These are phyloP conservation scores for Amphiprion clarkii DNA, from an alignment of 2,797 vertebrate genomes.

Conservation along the genomic window DNA sequence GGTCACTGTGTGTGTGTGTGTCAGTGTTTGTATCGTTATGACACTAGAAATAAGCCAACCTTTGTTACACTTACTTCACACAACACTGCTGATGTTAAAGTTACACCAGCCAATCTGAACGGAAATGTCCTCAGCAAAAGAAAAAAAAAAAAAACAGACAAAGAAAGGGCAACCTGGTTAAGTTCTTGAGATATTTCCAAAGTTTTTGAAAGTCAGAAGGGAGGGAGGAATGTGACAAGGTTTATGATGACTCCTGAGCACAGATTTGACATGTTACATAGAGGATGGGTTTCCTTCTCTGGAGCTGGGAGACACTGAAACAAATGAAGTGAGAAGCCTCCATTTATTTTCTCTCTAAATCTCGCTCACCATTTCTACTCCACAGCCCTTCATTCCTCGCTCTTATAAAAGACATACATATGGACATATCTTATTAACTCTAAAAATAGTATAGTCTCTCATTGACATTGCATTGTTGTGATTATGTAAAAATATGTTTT, in stretches of 20 bases:
- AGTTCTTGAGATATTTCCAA: conserved; percentile 47
- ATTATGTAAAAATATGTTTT: not conserved
- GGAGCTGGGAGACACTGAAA: conserved; percentile 63
- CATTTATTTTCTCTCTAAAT: conserved; percentile 69
- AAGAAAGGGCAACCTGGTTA: conserved; percentile 26
- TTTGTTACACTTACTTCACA: conserved; percentile 4
- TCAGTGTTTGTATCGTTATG: conserved; percentile 20
- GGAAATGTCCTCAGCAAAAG: too few relatives aligned
- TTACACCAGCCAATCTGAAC: not conserved
- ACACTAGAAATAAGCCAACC: conserved; percentile 7
- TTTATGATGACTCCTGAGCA: conserved; percentile 59
- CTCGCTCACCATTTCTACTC: conserved; percentile 46
- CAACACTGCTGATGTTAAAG: not conserved
- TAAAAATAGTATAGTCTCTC: conserved; percentile 6
- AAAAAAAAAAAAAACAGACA: not conserved
- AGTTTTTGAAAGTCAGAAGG: conserved; percentile 59
- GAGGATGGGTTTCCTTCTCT: conserved; percentile 62
- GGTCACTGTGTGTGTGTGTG: conserved; percentile 16
- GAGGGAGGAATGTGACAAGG: conserved; percentile 43
- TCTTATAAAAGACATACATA: conserved; percentile 29
- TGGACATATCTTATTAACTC: conserved; percentile 6
- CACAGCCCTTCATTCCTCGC: conserved; percentile 37
- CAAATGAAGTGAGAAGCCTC: conserved; percentile 74
- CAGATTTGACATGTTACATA: conserved; percentile 69
- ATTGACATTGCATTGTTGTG: conserved; percentile 25